These are phyloP conservation scores for Oryzias javanicus DNA, from an alignment of 2,113 vertebrate genomes.

Conservation along the genomic window DNA sequence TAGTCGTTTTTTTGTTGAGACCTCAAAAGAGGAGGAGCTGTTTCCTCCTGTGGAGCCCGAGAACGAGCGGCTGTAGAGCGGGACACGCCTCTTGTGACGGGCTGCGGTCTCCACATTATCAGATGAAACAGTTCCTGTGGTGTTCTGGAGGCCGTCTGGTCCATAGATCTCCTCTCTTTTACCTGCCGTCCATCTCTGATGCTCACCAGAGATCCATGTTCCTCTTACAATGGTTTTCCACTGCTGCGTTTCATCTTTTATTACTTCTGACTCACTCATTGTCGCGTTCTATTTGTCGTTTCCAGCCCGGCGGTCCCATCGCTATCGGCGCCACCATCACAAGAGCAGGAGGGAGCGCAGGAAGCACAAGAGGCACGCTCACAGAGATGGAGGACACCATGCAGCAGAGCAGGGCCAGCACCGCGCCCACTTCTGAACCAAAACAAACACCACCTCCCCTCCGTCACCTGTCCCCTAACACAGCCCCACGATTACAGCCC, in stretches of 20 bases:
- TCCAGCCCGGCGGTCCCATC: conserved; percentile 85
- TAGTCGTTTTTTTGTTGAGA: conserved; percentile 34
- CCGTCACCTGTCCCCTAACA: conserved; percentile 38
- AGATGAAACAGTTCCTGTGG: conserved; percentile 34
- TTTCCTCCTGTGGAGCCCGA: conserved; percentile 34
- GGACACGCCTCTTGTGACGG: conserved; percentile 26
- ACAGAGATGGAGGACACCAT: conserved; percentile 72
- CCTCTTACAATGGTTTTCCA: conserved; percentile 3
- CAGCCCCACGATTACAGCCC: conserved; percentile 10
- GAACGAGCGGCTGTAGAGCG: conserved; percentile 43
- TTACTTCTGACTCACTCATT: background rate
- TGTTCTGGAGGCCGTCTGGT: conserved; percentile 16
- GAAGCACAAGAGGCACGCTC: conserved; percentile 85
- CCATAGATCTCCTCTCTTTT: conserved; percentile 10
- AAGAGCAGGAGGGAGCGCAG: conserved; percentile 85
- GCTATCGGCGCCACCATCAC: conserved; percentile 84
- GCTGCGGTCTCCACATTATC: background rate
- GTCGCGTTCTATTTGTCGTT: too few relatives aligned
- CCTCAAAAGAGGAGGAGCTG: conserved; percentile 26
- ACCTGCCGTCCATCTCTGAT: conserved; percentile 19
- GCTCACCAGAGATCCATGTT: conserved; percentile 21
- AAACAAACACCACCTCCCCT: conserved; percentile 39
- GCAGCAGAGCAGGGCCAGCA: conserved; percentile 67
- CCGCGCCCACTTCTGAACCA: conserved; percentile 77
- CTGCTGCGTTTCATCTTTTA: conserved; percentile 4